A percentile compares a stretch with the other conserved stretches of the same genome.
phyloP scores from a whole-genome alignment of 2,113 vertebrate species.

The Clarias batrachus region DNA sequence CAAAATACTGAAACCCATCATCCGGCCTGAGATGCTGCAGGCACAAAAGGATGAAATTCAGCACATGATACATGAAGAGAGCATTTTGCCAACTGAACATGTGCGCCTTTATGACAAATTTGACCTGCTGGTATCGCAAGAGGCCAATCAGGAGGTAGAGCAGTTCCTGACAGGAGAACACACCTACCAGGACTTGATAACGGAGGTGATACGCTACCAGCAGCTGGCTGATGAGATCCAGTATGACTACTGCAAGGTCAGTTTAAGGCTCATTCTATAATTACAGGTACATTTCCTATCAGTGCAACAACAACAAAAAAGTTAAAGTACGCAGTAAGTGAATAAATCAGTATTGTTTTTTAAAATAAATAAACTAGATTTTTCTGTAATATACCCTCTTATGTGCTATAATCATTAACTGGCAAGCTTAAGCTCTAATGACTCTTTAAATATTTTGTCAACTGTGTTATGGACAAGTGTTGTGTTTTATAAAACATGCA shows the following conservation, averaged over 20 bases:
- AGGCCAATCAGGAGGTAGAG: slow-evolving; percentile 75
- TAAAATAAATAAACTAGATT: no score
- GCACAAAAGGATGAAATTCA: slow-evolving; percentile 72
- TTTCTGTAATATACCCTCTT: no score
- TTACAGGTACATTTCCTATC: no score
- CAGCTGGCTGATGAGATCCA: slow-evolving; percentile 79
- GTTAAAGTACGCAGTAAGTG: no score
- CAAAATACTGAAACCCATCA: slow-evolving; percentile 73
- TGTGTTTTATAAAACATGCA: no score
- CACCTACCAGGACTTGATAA: slow-evolving; percentile 77
- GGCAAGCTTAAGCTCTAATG: no score
- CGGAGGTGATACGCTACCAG: slow-evolving; percentile 77
- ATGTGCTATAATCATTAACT: no score
- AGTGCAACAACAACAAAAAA: no score
- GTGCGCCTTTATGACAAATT: slow-evolving; percentile 81
- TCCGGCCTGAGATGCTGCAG: slow-evolving; percentile 77
- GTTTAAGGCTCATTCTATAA: not conserved
- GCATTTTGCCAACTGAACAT: slow-evolving; percentile 71
- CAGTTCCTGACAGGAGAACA: slow-evolving; percentile 76
- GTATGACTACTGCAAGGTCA: slow-evolving; percentile 76
- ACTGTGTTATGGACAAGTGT: no score
- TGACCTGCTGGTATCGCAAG: slow-evolving; percentile 71
- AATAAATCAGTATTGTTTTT: no score
- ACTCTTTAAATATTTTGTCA: no score
- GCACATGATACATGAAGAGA: slow-evolving; percentile 72